Base-by-base conservation (phyloP, 1,140 invertebrate species). In the Lerema accius region DNA sequence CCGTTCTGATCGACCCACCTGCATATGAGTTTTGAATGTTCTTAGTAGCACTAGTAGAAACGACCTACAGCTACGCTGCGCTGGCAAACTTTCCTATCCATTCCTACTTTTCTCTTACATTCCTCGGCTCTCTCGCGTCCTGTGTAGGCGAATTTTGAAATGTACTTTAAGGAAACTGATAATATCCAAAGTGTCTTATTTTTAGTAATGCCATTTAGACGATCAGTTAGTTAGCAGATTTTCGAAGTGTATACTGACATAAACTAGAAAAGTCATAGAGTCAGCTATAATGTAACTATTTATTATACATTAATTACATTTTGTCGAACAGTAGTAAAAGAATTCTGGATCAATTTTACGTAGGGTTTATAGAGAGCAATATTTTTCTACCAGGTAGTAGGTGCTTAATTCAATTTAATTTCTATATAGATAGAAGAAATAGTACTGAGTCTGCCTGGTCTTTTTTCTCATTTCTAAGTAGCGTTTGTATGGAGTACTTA, bases 181-280 rank as follows among this genome's bases (percentile, higher is more conserved):
- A 82, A 84, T 84, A 83, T 86, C 78, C 69, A 74, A 90, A 84
- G 86, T 90, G 87, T 90, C 86, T 88, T 90, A 88, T 90, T 83
- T 78, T 88, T 88, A 90, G 88, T 86, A 89, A 84, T 78, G 74
- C 78, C 84, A 86, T 85, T 32, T 90, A 90, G 87, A 65, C 48
- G 68, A 80, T 79, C 80, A 81, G 79, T 82, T 89, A 87, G 81
- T 66, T 90, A 90, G 86, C 78, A 82, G 75, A 88, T 84, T 86
- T 86, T 85, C 80, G 72, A 89, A 84, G 84, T 84, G 69, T 89
- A 74, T 89, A 87, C 74, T 72, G 74, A 85, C 61, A 76, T 78
- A 82, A 71, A 75, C 78, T 88, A 88, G 84, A 80, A 70, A 72
- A 82, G 63, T 49, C 64, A 81, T 82, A 86, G 80, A 79, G 73